A percentile compares a stretch with the other conserved stretches of the same genome.
Conservation (phyloP, 2,888 invertebrate genomes). For the Idaea aversata region DNA sequence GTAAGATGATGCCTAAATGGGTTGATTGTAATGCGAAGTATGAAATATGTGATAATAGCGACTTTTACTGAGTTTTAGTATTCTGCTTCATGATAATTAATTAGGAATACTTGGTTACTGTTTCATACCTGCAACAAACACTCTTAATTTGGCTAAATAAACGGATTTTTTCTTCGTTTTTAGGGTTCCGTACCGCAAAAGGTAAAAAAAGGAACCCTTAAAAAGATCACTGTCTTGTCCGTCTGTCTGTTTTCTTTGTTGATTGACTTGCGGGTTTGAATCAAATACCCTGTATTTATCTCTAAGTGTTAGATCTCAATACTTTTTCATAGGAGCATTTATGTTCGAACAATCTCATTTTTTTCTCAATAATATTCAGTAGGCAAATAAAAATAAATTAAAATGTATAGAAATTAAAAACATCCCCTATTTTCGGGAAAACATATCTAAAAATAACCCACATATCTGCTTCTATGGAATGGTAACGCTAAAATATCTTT, state of each 20-base stretch:
- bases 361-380: conserved; percentile 13
- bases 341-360: conserved; percentile 34
- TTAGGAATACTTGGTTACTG: not conserved
- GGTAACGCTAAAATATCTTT: conserved; percentile 39
- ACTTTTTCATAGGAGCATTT: conserved; percentile 69
- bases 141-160: not conserved
- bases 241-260: no score
- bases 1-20: not conserved
- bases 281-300: not conserved
- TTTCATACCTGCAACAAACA: not conserved
- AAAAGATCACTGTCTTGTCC: no score
- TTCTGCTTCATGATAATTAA: not conserved
- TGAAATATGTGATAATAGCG: not conserved
- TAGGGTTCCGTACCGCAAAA: no score
- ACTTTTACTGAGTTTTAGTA: not conserved
- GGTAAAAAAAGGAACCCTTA: no score
- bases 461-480: conserved; percentile 76
- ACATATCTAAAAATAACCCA: conserved; percentile 56
- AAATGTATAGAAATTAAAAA: conserved; percentile 10
- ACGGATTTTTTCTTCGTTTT: no score
- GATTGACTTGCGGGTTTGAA: not conserved
- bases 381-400: conserved; percentile 11
- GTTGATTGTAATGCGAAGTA: not conserved
- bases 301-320: conserved; percentile 39
- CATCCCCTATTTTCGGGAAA: conserved; percentile 21